Evolutionary conservation across 2,797 vertebrate genomes (phyloP).

Genomic region (Chelidonichthys spinosus): DNA sequence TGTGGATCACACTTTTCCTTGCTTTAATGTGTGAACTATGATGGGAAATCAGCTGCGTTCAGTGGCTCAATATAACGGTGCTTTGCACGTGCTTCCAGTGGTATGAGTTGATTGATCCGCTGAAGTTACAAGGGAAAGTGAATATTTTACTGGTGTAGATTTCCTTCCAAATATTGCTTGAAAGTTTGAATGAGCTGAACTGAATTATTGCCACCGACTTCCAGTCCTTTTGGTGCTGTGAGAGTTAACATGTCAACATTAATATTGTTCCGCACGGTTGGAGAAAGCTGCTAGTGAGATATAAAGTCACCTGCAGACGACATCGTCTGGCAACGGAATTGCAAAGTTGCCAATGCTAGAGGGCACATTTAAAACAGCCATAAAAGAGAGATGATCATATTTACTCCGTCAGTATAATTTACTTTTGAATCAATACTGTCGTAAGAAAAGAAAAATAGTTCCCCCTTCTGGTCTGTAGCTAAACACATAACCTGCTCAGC

Average conservation of each 20-base stretch:
- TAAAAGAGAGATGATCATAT: constrained; percentile 33
- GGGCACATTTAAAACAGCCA: constrained; percentile 22
- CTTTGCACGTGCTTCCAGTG: background rate
- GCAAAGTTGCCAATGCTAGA: constrained; percentile 22
- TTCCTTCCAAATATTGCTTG: background rate
- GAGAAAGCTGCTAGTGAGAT: constrained; percentile 11
- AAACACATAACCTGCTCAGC: background rate
- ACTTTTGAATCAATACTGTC: constrained; percentile 27
- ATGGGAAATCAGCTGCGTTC: background rate
- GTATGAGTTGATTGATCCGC: constrained; percentile 7
- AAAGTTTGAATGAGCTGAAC: constrained; percentile 4
- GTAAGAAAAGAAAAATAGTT: constrained; percentile 5
- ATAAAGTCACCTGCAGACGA: constrained; percentile 33
- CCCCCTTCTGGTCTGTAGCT: constrained; percentile 14
- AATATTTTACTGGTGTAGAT: constrained; percentile 5
- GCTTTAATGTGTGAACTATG: background rate
- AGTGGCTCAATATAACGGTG: background rate
- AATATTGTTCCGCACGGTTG: constrained; percentile 24
- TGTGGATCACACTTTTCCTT: background rate
- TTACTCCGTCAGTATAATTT: constrained; percentile 25
- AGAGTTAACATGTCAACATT: constrained; percentile 31
- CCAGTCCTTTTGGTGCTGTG: background rate
- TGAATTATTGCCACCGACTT: constrained; percentile 6
- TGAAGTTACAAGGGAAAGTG: background rate
- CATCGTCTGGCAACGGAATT: constrained; percentile 5